phyloP scores from a whole-genome alignment of 2,888 invertebrate species.

The Phengaris alcon region DNA sequence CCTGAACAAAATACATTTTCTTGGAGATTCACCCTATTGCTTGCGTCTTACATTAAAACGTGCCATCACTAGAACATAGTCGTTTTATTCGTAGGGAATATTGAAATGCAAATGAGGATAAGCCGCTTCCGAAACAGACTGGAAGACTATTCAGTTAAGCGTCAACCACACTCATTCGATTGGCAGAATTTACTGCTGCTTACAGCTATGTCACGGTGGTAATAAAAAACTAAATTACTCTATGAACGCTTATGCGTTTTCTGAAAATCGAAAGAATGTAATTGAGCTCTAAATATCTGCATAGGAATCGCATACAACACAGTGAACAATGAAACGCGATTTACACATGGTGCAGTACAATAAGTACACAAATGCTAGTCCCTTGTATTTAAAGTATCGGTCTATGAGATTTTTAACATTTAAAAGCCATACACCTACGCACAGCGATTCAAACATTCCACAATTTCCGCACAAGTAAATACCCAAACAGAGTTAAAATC shows the following conservation, averaged over 20 bases:
- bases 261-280: background rate
- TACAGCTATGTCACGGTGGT: background rate
- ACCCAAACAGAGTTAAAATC: background rate
- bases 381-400: conserved; percentile 66
- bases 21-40: no score
- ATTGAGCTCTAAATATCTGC: background rate
- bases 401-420: conserved; percentile 62
- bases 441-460: conserved; percentile 70
- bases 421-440: conserved; percentile 71
- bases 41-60: conserved; percentile 37
- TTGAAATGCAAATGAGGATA: conserved; percentile 51
- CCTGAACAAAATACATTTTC: no score
- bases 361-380: conserved; percentile 61
- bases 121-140: conserved; percentile 52
- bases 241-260: background rate
- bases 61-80: conserved; percentile 39
- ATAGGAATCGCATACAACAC: conserved; percentile 29
- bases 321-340: conserved; percentile 42
- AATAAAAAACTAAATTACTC: conserved; percentile 16
- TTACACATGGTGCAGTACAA: conserved; percentile 56
- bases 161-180: conserved; percentile 37
- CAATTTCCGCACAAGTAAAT: conserved; percentile 40
- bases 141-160: conserved; percentile 63
- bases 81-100: conserved; percentile 45
- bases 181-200: background rate